Evolutionary conservation across 1,140 invertebrate genomes (phyloP).

Genomic region (Phortica variegata): DNA sequence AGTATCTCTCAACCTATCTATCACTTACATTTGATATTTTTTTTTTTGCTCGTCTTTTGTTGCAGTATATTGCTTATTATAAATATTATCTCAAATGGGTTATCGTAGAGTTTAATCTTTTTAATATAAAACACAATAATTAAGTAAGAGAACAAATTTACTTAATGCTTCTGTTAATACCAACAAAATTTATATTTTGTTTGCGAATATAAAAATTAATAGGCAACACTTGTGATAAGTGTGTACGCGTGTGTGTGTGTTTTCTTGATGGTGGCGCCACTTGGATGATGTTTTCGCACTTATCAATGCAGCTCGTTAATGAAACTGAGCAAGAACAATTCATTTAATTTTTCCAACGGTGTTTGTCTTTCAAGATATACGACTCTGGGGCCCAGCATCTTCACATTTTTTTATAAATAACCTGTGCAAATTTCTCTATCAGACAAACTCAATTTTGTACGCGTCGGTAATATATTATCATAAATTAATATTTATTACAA

Average conservation of each 20-base stretch:
- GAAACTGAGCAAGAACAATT: neutral
- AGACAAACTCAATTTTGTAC: too few species aligned
- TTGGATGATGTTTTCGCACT: neutral
- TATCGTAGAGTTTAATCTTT: slow-evolving; percentile 26
- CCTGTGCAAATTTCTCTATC: too few species aligned
- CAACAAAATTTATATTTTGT: slow-evolving; percentile 29
- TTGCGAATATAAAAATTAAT: slow-evolving; percentile 27
- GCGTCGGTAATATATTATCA: too few species aligned
- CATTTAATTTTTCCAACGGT: slow-evolving; percentile 21
- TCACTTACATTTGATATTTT: slow-evolving; percentile 5
- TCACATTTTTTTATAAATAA: too few species aligned
- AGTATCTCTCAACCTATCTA: neutral
- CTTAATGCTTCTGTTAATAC: slow-evolving; percentile 27
- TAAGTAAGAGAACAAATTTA: too few species aligned
- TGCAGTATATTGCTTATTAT: too few species aligned
- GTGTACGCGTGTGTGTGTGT: neutral
- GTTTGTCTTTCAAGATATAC: slow-evolving; percentile 20
- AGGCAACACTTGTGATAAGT: slow-evolving; percentile 18
- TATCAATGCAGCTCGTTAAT: neutral
- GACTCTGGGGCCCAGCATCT: slow-evolving; percentile 4
- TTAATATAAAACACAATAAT: slow-evolving; percentile 8
- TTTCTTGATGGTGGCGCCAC: neutral
- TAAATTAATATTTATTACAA: too few species aligned
- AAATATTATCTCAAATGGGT: slow-evolving; percentile 25
- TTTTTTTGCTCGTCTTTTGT: too few species aligned